Conservation (phyloP, 2,888 invertebrate species). For the Habroteleia sp. region DNA sequence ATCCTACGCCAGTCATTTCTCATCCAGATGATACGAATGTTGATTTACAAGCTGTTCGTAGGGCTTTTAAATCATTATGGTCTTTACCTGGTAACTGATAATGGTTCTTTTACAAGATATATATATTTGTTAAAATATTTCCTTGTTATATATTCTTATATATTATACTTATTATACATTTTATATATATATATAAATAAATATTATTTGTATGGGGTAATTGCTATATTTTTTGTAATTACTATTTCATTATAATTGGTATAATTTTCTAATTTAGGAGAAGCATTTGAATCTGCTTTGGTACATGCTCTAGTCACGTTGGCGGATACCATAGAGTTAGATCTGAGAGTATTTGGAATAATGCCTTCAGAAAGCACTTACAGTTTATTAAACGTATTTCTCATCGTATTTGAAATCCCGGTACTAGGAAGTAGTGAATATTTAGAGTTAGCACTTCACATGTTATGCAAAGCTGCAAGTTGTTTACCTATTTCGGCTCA, state of each 20-base stretch:
- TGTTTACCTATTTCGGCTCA: conserved; percentile 88
- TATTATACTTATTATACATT: too few species aligned
- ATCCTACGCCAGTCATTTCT: conserved; percentile 77
- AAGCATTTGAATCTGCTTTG: conserved; percentile 85
- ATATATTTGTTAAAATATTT: conserved; percentile 5
- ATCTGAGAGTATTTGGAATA: conserved; percentile 84
- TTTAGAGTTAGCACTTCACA: conserved; percentile 90
- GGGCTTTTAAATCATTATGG: conserved; percentile 85
- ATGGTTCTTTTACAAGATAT: background rate
- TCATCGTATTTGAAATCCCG: conserved; percentile 91
- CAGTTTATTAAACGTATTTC: conserved; percentile 83
- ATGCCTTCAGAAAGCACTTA: conserved; percentile 82
- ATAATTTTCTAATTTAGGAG: too few species aligned
- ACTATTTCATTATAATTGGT: conserved; percentile 50
- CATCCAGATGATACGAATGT: conserved; percentile 81
- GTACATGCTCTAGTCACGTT: conserved; percentile 88
- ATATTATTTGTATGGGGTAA: too few species aligned
- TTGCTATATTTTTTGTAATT: too few species aligned
- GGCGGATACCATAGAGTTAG: conserved; percentile 87
- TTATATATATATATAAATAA: too few species aligned
- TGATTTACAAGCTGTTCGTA: conserved; percentile 87
- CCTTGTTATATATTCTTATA: too few species aligned
- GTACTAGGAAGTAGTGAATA: conserved; percentile 89
- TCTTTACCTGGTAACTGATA: conserved; percentile 74
- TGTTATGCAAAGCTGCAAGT: conserved; percentile 89